phyloP scores from a whole-genome alignment of 2,113 vertebrate species.

The Anthoscopus minutus region DNA sequence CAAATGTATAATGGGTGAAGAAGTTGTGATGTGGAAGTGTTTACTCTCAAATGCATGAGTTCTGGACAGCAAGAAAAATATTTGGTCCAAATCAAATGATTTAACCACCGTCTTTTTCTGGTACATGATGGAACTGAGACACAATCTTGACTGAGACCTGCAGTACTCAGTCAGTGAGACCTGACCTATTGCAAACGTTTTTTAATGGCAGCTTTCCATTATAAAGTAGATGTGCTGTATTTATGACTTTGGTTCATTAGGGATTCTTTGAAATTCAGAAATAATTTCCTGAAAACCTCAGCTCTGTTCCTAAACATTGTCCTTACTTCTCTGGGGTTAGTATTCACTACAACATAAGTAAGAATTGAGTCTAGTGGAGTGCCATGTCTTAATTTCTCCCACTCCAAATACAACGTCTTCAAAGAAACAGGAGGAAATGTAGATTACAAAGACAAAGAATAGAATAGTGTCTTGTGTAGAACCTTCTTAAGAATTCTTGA shows the following conservation, averaged over 20 bases:
- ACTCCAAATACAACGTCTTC: not conserved
- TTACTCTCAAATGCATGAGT: not conserved
- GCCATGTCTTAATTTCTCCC: not conserved
- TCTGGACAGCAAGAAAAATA: not conserved
- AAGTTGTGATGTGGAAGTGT: not conserved
- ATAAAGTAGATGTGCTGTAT: not conserved
- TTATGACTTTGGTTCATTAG: not conserved
- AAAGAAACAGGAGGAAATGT: not conserved
- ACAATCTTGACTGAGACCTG: not conserved
- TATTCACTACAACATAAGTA: not conserved
- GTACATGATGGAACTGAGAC: not conserved
- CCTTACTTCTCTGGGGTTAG: not conserved
- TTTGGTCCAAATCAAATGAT: not conserved
- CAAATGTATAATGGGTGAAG: not conserved
- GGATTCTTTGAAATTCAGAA: not conserved
- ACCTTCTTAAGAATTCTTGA: not conserved
- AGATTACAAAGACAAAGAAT: not conserved
- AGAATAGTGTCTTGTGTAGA: not conserved
- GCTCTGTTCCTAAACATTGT: not conserved
- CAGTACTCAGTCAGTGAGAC: not conserved
- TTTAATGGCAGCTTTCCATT: not conserved
- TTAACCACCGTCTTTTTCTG: not conserved
- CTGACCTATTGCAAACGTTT: not conserved
- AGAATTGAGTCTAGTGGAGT: not conserved
- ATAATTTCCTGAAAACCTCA: not conserved